These are phyloP conservation scores for Hyperoplus immaculatus DNA, from an alignment of 2,797 vertebrate species.

Conservation along the genomic window DNA sequence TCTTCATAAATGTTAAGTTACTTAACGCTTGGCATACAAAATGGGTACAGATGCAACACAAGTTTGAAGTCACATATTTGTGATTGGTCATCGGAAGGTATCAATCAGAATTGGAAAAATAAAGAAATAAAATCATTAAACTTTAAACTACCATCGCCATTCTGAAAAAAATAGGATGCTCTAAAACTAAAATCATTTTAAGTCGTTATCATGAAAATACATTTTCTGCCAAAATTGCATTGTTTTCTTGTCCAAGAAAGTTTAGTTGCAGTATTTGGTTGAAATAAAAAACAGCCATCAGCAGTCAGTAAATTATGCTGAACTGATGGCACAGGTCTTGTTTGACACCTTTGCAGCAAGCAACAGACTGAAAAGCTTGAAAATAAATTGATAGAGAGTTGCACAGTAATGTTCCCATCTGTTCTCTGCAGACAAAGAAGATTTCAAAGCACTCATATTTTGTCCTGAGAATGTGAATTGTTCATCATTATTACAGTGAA, in stretches of 20 bases:
- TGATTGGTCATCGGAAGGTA: slow-evolving; percentile 2
- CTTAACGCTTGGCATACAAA: background rate
- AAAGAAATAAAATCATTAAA: background rate
- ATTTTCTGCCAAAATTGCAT: slow-evolving; percentile 3
- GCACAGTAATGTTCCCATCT: slow-evolving; percentile 41
- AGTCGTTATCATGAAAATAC: slow-evolving; percentile 19
- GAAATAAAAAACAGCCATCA: slow-evolving; percentile 18
- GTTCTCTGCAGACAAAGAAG: slow-evolving; percentile 26
- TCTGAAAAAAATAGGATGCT: background rate
- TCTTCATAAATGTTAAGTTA: background rate
- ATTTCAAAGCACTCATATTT: background rate
- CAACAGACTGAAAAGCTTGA: background rate
- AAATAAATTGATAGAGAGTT: slow-evolving; percentile 21
- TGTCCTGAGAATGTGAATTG: slow-evolving; percentile 6
- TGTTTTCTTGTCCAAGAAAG: slow-evolving; percentile 31
- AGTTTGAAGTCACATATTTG: slow-evolving; percentile 4
- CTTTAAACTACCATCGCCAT: background rate
- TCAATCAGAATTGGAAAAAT: background rate
- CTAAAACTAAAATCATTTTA: slow-evolving; percentile 18
- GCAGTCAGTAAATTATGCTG: background rate
- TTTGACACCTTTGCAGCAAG: slow-evolving; percentile 19
- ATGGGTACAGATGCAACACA: slow-evolving; percentile 1
- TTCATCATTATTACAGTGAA: slow-evolving; percentile 10
- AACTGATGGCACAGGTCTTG: background rate
- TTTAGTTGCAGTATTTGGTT: slow-evolving; percentile 3